Evolutionary conservation across 2,888 invertebrate species (phyloP).

Genomic region (Podotricha telesiphe): DNA sequence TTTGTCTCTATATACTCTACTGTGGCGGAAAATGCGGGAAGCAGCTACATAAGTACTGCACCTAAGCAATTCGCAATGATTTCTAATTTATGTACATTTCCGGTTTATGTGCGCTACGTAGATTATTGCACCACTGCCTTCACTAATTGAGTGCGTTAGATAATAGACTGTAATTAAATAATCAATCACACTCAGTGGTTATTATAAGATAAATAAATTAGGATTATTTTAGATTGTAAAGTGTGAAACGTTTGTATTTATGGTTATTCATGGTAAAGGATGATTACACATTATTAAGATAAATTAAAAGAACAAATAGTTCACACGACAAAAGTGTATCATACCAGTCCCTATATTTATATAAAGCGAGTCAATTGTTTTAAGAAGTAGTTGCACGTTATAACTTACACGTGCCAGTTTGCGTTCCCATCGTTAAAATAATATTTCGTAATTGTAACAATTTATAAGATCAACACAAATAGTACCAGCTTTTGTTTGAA

Average conservation of each 20-base stretch:
- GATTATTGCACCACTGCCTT: slow-evolving; percentile 6
- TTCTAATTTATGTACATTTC: background rate
- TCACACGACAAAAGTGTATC: background rate
- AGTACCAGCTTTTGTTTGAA: background rate
- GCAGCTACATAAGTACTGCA: background rate
- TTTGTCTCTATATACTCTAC: too few species aligned
- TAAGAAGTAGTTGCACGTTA: slow-evolving; percentile 23
- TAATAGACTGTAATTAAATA: slow-evolving; percentile 27
- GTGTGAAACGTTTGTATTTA: background rate
- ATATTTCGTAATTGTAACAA: slow-evolving; percentile 12
- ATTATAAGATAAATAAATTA: slow-evolving; percentile 12
- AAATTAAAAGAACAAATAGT: background rate
- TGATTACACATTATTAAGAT: too few species aligned
- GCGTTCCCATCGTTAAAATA: slow-evolving; percentile 17
- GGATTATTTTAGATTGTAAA: background rate
- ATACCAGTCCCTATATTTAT: background rate
- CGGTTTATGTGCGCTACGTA: slow-evolving; percentile 21
- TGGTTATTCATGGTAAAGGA: background rate
- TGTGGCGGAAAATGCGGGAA: too few species aligned
- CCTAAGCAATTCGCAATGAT: background rate
- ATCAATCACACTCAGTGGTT: slow-evolving; percentile 13
- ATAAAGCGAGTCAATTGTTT: background rate
- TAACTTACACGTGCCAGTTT: slow-evolving; percentile 29
- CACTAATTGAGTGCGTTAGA: slow-evolving; percentile 17
- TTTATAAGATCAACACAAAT: background rate